Evolutionary conservation across 2,113 vertebrate species (phyloP).

Genomic region (Rhinichthys klamathensis): DNA sequence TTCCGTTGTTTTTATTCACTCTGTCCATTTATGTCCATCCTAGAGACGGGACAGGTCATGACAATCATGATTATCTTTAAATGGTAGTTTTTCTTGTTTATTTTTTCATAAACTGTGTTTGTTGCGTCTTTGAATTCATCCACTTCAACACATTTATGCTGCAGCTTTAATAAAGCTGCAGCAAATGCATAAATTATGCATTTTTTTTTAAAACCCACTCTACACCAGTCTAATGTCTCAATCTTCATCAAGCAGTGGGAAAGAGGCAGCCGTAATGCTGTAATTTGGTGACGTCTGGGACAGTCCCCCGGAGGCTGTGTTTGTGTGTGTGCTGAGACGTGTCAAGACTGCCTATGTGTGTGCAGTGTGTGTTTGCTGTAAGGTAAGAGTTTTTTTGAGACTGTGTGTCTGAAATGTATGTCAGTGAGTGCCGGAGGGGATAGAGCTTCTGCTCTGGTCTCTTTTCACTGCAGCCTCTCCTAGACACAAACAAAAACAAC

Average conservation of each 20-base stretch:
- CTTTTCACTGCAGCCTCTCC: neutral
- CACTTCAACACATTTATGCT: neutral
- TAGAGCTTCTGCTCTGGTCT: constrained; percentile 5
- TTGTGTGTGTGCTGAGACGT: neutral
- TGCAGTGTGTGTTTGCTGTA: constrained; percentile 10
- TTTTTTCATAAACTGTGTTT: neutral
- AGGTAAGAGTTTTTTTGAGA: constrained; percentile 26
- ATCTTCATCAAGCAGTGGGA: neutral
- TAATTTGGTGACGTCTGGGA: neutral
- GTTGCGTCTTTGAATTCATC: neutral
- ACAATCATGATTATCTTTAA: neutral
- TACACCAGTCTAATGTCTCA: neutral
- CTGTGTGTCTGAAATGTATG: constrained; percentile 27
- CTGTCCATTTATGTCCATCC: neutral
- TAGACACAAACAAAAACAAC: neutral
- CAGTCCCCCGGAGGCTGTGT: neutral
- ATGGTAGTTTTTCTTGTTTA: neutral
- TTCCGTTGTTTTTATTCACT: neutral
- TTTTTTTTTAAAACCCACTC: neutral
- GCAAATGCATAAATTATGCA: no score
- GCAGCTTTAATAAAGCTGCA: no score
- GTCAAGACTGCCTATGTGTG: constrained; percentile 17
- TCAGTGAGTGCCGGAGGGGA: constrained; percentile 24
- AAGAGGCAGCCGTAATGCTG: neutral
- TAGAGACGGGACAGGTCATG: neutral